A percentile compares a stretch with the other conserved stretches of the same genome.
phyloP scores from a whole-genome alignment of 2,113 vertebrate genomes.

The Columba janthina region DNA sequence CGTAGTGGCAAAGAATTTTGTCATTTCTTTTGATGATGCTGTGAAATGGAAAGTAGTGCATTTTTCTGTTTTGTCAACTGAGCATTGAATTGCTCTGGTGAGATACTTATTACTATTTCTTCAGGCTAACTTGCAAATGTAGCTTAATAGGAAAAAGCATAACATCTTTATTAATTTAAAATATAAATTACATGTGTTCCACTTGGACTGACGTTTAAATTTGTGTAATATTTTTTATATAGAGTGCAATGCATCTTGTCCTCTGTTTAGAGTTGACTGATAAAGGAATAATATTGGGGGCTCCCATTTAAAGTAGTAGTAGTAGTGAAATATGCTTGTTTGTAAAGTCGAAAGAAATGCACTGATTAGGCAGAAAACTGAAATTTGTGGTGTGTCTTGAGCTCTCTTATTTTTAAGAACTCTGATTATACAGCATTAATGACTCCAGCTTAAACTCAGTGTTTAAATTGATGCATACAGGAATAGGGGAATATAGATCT shows the following conservation, averaged over 20 bases:
- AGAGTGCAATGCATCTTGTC: background rate
- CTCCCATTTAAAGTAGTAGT: background rate
- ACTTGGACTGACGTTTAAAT: constrained; percentile 8
- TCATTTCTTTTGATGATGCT: background rate
- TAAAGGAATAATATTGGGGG: background rate
- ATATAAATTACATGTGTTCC: background rate
- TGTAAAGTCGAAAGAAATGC: background rate
- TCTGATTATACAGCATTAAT: background rate
- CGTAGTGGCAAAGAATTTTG: background rate
- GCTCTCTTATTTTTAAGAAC: background rate
- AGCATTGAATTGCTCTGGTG: background rate
- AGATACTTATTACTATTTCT: background rate
- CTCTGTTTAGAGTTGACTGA: background rate
- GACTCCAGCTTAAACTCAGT: background rate
- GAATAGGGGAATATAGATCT: background rate
- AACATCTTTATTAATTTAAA: constrained; percentile 37
- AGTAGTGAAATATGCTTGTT: background rate
- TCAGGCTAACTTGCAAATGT: background rate
- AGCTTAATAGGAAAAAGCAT: constrained; percentile 5
- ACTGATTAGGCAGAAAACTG: background rate
- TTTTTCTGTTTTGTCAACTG: constrained; percentile 3
- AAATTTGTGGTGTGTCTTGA: background rate
- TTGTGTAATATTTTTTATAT: background rate
- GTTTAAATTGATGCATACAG: background rate
- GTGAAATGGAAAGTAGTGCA: background rate